Conservation (phyloP, 2,797 vertebrate genomes). For the Columba guinea region DNA sequence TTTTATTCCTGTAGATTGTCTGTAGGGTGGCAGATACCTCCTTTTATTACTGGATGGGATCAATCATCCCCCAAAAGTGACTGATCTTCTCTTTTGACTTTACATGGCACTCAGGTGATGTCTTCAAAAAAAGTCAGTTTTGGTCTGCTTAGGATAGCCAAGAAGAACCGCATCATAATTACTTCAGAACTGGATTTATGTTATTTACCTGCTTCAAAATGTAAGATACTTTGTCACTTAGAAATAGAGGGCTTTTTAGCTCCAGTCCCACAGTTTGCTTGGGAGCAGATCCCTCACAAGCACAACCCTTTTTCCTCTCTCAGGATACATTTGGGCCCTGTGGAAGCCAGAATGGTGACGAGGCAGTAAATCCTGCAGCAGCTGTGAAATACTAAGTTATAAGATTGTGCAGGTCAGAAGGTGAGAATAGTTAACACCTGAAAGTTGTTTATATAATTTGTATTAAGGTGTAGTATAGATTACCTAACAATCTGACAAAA, state of each 20-base stretch:
- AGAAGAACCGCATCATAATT: neutral
- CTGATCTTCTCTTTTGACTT: neutral
- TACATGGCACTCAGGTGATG: neutral
- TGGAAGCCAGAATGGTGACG: neutral
- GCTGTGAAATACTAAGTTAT: neutral
- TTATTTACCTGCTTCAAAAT: neutral
- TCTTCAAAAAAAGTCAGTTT: neutral
- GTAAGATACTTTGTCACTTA: neutral
- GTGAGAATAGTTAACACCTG: neutral
- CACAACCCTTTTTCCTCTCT: neutral
- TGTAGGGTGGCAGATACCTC: neutral
- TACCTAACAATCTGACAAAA: neutral
- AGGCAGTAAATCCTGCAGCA: neutral
- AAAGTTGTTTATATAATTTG: neutral
- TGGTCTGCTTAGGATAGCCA: neutral
- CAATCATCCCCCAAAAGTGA: neutral
- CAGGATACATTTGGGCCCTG: too few relatives aligned
- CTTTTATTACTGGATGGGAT: too few relatives aligned
- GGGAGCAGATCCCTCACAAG: neutral
- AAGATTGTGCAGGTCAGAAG: neutral
- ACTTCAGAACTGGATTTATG: neutral
- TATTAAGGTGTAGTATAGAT: neutral
- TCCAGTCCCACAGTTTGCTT: neutral
- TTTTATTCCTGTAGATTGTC: neutral
- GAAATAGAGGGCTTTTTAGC: neutral